Evolutionary conservation across 2,797 vertebrate species (phyloP), one percentile per base, ranked within the genome.

Genomic region (Odontamblyopus lacepedii): DNA sequence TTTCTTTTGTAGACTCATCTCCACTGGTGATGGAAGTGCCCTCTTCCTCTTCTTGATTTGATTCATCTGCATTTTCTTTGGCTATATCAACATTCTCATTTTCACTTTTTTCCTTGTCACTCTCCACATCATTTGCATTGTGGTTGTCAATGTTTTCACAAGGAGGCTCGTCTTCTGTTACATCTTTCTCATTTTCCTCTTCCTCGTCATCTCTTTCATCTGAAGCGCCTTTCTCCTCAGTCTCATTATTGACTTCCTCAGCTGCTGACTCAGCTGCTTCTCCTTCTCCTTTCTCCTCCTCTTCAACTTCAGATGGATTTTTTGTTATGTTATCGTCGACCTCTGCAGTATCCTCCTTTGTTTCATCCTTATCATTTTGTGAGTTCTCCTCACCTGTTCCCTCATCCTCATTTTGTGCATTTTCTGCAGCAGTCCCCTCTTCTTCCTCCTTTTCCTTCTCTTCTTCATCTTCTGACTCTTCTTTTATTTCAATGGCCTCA

Each of bases 21-120:
- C 75, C 85, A 27, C 70, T 75, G 35, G 57, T 38, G 18, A 30
- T 73, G 69, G 44, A 11, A 4, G 35, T 64, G n/a, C 56, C 69
- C 59, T 74, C 59, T 48, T 29, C 69, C 27, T 80, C 71, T n/a
- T 85, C 79, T 67, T 67, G 60, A 1, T 79, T 81, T 13, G 77
- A 76, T 62, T 83, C 78, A 56, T 72, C 60, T 5, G 79, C 78
- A 73, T 63, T 35, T 56, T 29, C 63, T 6, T 67, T 62, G 62
- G 41, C 67, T 0, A 71, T 19, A 6, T 11, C 0, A 0, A 66
- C 56, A 12, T 78, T 69, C 12, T 73, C 44, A 44, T 11, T 61
- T 66, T 26, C 35, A 65, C 11, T 32, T 51, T 78, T 69, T 18
- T 72, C 73, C 18, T 81, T 63, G 50, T 5, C 4, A 1, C 19